Conservation (phyloP, 2,888 invertebrate species). For the Caenorhabditis sp. region DNA sequence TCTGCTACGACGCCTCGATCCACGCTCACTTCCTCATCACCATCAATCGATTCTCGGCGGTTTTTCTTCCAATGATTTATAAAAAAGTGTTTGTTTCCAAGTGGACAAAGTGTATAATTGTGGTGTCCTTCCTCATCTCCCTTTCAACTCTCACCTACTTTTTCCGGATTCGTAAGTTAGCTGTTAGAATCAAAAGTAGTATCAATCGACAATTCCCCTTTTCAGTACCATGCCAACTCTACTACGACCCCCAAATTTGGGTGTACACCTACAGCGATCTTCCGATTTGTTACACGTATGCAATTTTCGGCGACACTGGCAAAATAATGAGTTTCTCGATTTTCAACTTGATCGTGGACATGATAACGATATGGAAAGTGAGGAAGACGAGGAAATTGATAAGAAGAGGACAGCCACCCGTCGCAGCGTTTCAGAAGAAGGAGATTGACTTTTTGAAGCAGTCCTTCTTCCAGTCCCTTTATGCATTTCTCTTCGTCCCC, state of each 20-base stretch:
- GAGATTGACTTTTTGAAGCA: conserved; percentile 41
- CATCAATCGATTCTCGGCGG: too few species aligned
- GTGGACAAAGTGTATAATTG: background rate
- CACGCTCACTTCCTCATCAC: too few species aligned
- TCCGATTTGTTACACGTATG: conserved; percentile 5
- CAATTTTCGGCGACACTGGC: background rate
- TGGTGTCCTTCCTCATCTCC: background rate
- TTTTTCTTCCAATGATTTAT: too few species aligned
- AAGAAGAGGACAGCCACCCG: conserved; percentile 11
- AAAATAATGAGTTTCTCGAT: background rate
- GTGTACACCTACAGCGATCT: conserved; percentile 5
- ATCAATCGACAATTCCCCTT: background rate
- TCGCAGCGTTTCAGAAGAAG: conserved; percentile 13
- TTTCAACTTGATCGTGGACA: conserved; percentile 30
- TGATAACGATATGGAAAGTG: conserved; percentile 34
- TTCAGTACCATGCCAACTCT: conserved; percentile 18
- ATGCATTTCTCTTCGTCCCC: background rate
- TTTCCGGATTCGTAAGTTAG: background rate
- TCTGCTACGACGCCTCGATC: too few species aligned
- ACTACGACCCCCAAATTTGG: conserved; percentile 1
- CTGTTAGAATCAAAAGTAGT: background rate
- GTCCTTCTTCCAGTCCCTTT: conserved; percentile 20
- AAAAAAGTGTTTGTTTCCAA: background rate
- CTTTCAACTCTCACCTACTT: background rate
- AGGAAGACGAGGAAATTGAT: conserved; percentile 8